These are phyloP conservation scores for Colossoma macropomum DNA, from an alignment of 2,113 vertebrate genomes.

Conservation along the genomic window DNA sequence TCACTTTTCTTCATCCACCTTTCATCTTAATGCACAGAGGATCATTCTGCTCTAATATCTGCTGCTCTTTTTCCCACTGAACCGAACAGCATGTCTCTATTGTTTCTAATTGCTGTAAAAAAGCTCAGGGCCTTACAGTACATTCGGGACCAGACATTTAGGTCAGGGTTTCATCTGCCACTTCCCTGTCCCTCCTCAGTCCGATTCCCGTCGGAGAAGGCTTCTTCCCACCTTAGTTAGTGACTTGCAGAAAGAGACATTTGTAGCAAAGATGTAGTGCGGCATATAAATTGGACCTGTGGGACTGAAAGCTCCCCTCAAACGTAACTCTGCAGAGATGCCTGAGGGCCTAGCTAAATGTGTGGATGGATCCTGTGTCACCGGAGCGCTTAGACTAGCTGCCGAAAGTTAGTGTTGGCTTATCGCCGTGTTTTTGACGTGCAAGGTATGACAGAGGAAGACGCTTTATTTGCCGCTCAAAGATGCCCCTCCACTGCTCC, in stretches of 20 bases:
- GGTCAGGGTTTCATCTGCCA: conserved; percentile 49
- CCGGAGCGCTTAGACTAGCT: conserved; percentile 8
- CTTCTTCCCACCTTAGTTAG: conserved; percentile 53
- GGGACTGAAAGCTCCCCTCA: conserved; percentile 56
- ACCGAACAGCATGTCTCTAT: background rate
- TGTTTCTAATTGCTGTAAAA: conserved; percentile 47
- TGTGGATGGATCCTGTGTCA: conserved; percentile 45
- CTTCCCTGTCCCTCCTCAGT: conserved; percentile 5
- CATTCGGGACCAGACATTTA: conserved; percentile 54
- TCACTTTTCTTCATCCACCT: background rate
- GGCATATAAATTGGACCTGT: conserved; percentile 61
- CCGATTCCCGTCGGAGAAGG: conserved; percentile 35
- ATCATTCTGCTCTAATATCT: background rate
- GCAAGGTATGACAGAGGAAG: conserved; percentile 64
- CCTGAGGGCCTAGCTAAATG: conserved; percentile 42
- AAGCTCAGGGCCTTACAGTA: conserved; percentile 40
- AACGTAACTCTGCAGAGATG: conserved; percentile 51
- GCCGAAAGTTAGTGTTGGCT: conserved; percentile 53
- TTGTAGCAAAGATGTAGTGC: conserved; percentile 46
- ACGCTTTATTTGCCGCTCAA: conserved; percentile 57
- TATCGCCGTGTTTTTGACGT: conserved; percentile 38
- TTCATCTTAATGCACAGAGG: background rate
- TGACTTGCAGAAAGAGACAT: conserved; percentile 53
- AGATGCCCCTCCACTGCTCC: conserved; percentile 60
- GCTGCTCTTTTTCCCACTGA: background rate